These are phyloP conservation scores for Rhyacophila brunnea DNA, from an alignment of 1,140 invertebrate species.

Conservation along the genomic window DNA sequence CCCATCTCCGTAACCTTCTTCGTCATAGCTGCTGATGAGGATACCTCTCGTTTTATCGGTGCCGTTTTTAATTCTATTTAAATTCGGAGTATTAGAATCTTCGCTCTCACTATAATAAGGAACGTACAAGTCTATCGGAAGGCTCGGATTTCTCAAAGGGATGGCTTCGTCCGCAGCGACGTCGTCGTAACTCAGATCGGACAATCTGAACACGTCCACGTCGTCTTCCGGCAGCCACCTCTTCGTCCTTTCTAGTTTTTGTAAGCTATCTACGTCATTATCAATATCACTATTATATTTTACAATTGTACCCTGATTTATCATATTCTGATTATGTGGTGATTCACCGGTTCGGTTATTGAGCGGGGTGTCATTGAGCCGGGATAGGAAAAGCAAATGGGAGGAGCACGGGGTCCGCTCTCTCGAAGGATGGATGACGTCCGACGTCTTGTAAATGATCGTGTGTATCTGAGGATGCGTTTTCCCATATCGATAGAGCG, in stretches of 20 bases:
- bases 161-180: conserved; percentile 45
- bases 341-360: conserved; percentile 10
- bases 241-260: conserved; percentile 36
- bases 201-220: conserved; percentile 14
- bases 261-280: conserved; percentile 31
- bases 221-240: conserved; percentile 56
- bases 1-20: conserved; percentile 48
- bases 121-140: conserved; percentile 61
- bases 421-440: conserved; percentile 67
- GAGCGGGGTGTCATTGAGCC: conserved; percentile 9
- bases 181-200: conserved; percentile 18
- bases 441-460: conserved; percentile 79
- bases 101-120: conserved; percentile 60
- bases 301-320: conserved; percentile 39
- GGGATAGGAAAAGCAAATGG: conserved; percentile 47
- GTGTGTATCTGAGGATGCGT: conserved; percentile 66
- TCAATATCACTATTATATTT: conserved; percentile 32
- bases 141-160: conserved; percentile 58
- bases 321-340: conserved; percentile 19
- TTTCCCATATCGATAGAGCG: conserved; percentile 70
- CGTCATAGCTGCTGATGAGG: conserved; percentile 38
- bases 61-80: conserved; percentile 47
- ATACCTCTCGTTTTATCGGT: conserved; percentile 35
- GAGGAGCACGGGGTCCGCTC: conserved; percentile 54
- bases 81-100: conserved; percentile 39